Base-by-base conservation (phyloP, 1,140 invertebrate genomes). In the Colletes latitarsis region DNA sequence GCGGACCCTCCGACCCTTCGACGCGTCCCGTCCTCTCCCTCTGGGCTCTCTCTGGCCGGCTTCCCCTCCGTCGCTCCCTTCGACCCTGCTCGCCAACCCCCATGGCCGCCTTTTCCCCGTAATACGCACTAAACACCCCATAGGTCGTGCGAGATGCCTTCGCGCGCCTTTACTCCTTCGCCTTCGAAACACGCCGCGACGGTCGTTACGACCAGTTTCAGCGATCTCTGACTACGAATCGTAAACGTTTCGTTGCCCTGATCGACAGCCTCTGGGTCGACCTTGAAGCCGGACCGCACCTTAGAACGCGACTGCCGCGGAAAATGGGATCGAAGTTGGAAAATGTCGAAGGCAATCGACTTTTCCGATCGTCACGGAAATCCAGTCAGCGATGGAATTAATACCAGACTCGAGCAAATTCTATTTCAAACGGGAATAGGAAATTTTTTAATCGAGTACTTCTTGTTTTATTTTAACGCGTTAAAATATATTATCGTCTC, bases 111-210 rank as follows among this genome's bases (percentile, higher is more conserved):
- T 89, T 81, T 81, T 78, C 82, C 86, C 78, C 77, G 89, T 92
- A 91, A 90, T 91, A 90, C 89, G 84, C 89, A 89, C 85, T 92
- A 91, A 92, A 92, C 91, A 91, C 90, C 90, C 89, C 89, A 88
- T 91, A 86, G 85, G 69, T 84, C 81, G 69, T 85, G 71, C 82
- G 71, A 79, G 71, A 79, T 77, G 77, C 82, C 86, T 89, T 88
- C 87, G 88, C 80, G 84, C 80, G 86, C 85, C 82, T 88, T 89
- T 86, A 82, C 82, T 78, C 77, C 81, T 73, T 30, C 30, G 30
- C 30, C 30, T 30, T 30, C n/a, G n/a, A n/a, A n/a, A n/a, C n/a
- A n/a, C n/a, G n/a, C n/a, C n/a, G n/a, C n/a, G n/a, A n/a, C n/a
- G n/a, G n/a, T n/a, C 81, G 43, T 64, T 73, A 70, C 76, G 72